phyloP scores from a whole-genome alignment of 2,888 invertebrate genomes.

The Acrocera orbiculus region DNA sequence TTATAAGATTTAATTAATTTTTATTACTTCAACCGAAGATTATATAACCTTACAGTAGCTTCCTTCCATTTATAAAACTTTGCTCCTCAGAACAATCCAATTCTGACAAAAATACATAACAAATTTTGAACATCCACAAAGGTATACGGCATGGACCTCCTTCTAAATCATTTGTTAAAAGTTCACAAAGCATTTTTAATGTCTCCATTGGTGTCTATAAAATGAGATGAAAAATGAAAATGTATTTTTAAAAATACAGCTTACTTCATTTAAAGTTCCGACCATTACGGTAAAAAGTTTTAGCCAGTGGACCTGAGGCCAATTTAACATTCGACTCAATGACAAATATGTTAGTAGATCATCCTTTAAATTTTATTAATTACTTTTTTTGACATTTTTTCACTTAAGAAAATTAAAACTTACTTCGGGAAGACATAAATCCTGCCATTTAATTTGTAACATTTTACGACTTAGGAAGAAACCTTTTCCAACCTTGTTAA shows the following conservation, averaged over 20 bases:
- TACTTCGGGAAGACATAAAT: conserved; percentile 21
- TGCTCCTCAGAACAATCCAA: conserved; percentile 30
- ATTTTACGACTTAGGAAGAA: conserved; percentile 19
- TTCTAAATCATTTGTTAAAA: conserved; percentile 66
- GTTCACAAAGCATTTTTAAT: conserved; percentile 64
- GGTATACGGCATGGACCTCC: conserved; percentile 64
- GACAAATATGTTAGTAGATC: conserved; percentile 42
- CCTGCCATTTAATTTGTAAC: conserved; percentile 26
- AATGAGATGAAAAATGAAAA: neutral
- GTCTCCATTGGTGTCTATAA: conserved; percentile 34
- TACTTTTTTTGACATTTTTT: neutral
- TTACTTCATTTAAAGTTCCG: conserved; percentile 45
- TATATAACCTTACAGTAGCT: conserved; percentile 14
- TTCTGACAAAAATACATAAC: conserved; percentile 39
- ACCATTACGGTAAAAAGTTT: conserved; percentile 59
- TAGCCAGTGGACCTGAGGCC: conserved; percentile 43
- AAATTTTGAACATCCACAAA: conserved; percentile 40
- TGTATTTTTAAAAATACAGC: too few relatives aligned
- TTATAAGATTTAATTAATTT: too few relatives aligned
- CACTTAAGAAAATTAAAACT: conserved; percentile 1
- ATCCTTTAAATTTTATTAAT: conserved; percentile 10
- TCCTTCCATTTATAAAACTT: conserved; percentile 14
- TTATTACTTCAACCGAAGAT: neutral
- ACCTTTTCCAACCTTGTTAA: conserved; percentile 18
- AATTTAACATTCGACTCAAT: conserved; percentile 38